phyloP scores from a whole-genome alignment of 2,888 invertebrate genomes.

The Ophion obscuratus region DNA sequence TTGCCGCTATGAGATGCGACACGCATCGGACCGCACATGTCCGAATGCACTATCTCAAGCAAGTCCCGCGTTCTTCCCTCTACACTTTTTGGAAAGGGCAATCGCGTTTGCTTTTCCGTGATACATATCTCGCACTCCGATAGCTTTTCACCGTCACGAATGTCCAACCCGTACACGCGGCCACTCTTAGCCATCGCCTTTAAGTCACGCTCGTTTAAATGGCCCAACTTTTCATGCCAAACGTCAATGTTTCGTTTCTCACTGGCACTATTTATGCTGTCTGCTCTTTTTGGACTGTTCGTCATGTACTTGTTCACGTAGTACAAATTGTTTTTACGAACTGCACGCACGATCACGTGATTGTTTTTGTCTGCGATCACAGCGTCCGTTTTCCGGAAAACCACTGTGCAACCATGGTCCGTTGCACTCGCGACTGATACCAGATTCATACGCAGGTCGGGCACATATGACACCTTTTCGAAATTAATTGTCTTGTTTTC shows the following conservation, averaged over 20 bases:
- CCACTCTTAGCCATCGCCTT: no score
- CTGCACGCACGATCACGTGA: slow-evolving; percentile 41
- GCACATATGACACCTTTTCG: slow-evolving; percentile 18
- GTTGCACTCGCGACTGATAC: slow-evolving; percentile 62
- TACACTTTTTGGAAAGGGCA: slow-evolving; percentile 47
- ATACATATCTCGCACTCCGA: slow-evolving; percentile 57
- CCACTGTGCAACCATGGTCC: slow-evolving; percentile 50
- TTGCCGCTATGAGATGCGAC: no score
- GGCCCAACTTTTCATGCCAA: slow-evolving; percentile 31
- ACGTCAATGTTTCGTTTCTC: slow-evolving; percentile 30
- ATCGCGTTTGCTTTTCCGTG: slow-evolving; percentile 49
- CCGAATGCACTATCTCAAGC: slow-evolving; percentile 70
- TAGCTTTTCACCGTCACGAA: slow-evolving; percentile 25
- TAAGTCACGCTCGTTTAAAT: no score
- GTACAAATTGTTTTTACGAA: slow-evolving; percentile 52
- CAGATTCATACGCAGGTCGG: slow-evolving; percentile 60
- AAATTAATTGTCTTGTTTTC: not conserved
- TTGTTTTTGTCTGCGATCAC: slow-evolving; percentile 42
- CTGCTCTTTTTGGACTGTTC: not conserved
- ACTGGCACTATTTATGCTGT: slow-evolving; percentile 23
- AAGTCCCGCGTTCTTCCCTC: slow-evolving; percentile 53
- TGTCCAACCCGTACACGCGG: no score
- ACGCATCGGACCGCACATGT: slow-evolving; percentile 62
- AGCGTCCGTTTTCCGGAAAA: slow-evolving; percentile 55
- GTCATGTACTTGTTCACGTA: slow-evolving; percentile 24